Conservation (phyloP, 2,888 invertebrate species). For the Drosophila sordidapex region DNA sequence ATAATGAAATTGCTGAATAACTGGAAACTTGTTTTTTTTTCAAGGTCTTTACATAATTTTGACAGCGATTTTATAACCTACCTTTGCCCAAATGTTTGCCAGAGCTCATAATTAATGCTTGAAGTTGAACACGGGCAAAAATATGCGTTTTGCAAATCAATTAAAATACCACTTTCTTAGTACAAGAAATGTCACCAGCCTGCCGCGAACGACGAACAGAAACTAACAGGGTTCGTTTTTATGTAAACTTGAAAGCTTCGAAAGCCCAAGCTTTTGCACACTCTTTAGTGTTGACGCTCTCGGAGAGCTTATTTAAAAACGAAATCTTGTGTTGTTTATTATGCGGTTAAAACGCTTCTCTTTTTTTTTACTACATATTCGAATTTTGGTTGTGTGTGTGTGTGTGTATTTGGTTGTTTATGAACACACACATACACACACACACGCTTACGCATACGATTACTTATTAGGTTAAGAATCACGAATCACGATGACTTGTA, state of each 20-base stretch:
- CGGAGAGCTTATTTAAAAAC: constrained; percentile 39
- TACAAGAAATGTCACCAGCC: not conserved
- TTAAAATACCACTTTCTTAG: not conserved
- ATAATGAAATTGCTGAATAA: constrained; percentile 13
- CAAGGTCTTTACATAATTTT: constrained; percentile 1
- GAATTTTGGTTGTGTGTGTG: constrained; percentile 37
- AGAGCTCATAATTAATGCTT: constrained; percentile 49
- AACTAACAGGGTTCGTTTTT: constrained; percentile 19
- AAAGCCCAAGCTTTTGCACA: constrained; percentile 9
- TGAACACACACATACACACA: not conserved
- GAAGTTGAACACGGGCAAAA: constrained; percentile 26
- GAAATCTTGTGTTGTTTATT: constrained; percentile 50
- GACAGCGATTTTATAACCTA: constrained; percentile 13
- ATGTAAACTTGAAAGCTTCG: constrained; percentile 15
- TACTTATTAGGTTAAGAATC: constrained; percentile 59
- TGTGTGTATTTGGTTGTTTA: constrained; percentile 2
- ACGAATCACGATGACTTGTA: constrained; percentile 63
- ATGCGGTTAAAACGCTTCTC: constrained; percentile 61
- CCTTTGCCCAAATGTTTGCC: constrained; percentile 68
- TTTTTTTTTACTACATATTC: constrained; percentile 58
- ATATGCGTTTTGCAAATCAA: constrained; percentile 12
- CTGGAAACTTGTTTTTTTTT: constrained; percentile 30
- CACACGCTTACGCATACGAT: not conserved
- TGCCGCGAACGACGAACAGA: constrained; percentile 15
- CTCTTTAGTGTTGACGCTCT: constrained; percentile 12